Conservation (phyloP, 2,797 vertebrate genomes). For the Rhadinocentrus ornatus region DNA sequence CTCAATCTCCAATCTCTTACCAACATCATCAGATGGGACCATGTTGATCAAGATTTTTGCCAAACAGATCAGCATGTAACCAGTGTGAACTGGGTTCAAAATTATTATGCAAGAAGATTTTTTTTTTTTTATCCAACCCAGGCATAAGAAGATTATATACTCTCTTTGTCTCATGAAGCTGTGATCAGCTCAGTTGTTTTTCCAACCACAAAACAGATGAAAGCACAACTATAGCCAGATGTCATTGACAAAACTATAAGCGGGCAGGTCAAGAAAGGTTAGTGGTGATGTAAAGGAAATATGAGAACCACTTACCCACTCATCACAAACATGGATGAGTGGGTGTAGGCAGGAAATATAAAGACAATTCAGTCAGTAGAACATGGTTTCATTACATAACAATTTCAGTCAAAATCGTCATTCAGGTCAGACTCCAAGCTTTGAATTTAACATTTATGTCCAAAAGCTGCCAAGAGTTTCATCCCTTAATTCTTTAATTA, state of each 20-base stretch:
- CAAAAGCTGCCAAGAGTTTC: slow-evolving; percentile 17
- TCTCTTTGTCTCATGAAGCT: slow-evolving; percentile 13
- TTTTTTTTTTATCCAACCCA: background rate
- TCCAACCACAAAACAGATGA: background rate
- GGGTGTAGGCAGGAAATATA: background rate
- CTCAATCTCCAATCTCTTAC: too few species aligned
- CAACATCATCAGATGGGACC: too few species aligned
- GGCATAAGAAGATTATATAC: slow-evolving; percentile 1
- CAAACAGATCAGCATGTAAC: too few species aligned
- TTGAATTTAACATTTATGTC: slow-evolving; percentile 7
- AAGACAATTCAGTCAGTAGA: background rate
- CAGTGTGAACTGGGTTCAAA: too few species aligned
- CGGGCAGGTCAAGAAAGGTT: background rate
- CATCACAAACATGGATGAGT: background rate
- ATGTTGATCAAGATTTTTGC: too few species aligned
- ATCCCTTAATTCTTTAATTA: slow-evolving; percentile 5
- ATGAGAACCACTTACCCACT: background rate
- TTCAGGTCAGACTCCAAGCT: slow-evolving; percentile 24
- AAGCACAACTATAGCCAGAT: background rate
- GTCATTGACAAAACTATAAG: background rate
- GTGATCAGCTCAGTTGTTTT: background rate
- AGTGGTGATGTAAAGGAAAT: background rate
- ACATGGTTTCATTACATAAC: slow-evolving; percentile 26
- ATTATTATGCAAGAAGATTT: too few species aligned
- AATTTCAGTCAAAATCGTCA: background rate